Evolutionary conservation across 2,113 vertebrate species (phyloP).

Genomic region (Scomber japonicus): DNA sequence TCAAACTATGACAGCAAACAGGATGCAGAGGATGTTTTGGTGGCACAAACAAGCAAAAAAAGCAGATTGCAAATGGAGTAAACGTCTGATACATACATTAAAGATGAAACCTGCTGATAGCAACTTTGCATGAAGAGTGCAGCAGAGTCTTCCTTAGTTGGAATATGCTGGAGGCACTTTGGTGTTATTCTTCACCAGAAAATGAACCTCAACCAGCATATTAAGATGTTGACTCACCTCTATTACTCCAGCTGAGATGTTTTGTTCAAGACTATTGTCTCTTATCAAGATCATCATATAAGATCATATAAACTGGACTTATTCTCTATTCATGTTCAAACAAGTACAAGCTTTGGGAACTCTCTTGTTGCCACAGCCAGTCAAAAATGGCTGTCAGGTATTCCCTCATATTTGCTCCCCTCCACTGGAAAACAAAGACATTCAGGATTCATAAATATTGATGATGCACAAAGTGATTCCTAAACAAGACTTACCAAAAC

Average conservation of each 20-base stretch:
- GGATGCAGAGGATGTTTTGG: no score
- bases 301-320: background rate
- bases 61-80: no score
- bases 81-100: background rate
- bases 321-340: constrained; percentile 15
- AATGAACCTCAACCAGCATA: background rate
- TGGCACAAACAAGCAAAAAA: no score
- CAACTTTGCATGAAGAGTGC: no score
- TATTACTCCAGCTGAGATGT: background rate
- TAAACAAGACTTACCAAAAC: constrained; percentile 38
- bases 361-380: background rate
- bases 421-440: background rate
- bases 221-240: background rate
- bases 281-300: constrained; percentile 6
- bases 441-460: background rate
- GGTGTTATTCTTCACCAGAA: background rate
- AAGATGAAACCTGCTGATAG: no score
- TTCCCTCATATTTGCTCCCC: constrained; percentile 1
- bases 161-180: background rate
- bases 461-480: background rate
- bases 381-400: background rate
- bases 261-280: background rate
- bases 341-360: background rate
- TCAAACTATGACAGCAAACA: no score
- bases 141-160: background rate